Conservation (phyloP, 2,888 invertebrate species). For the Epicampocera succincta region DNA sequence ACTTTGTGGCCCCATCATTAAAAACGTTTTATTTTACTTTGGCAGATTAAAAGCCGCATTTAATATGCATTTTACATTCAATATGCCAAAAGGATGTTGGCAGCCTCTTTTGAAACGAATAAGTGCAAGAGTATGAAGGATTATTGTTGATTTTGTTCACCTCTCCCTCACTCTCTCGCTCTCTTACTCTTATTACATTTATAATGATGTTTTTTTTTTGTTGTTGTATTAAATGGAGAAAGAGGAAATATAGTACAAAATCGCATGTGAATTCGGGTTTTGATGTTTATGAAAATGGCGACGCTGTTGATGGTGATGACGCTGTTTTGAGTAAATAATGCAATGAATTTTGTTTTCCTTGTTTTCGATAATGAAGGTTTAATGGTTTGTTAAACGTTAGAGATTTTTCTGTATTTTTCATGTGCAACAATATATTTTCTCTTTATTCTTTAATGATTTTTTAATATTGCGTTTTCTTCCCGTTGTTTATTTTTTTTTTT, state of each 20-base stretch:
- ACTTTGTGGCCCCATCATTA: conserved; percentile 40
- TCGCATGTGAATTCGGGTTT: conserved; percentile 44
- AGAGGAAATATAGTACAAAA: neutral
- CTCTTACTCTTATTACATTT: conserved; percentile 36
- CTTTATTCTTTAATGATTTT: conserved; percentile 8
- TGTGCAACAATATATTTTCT: conserved; percentile 29
- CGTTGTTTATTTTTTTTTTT: conserved; percentile 8
- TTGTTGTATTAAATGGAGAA: neutral
- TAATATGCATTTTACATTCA: conserved; percentile 62
- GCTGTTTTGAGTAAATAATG: conserved; percentile 26
- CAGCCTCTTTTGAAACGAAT: conserved; percentile 23
- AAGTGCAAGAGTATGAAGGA: conserved; percentile 15
- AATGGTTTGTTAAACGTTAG: conserved; percentile 59
- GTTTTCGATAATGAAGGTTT: conserved; percentile 51
- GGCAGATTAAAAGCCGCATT: conserved; percentile 64
- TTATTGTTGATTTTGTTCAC: conserved; percentile 1
- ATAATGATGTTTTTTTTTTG: conserved; percentile 51
- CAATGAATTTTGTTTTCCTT: conserved; percentile 28
- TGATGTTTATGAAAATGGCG: conserved; percentile 48
- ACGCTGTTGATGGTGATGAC: conserved; percentile 7
- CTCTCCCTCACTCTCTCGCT: neutral
- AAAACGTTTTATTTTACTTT: conserved; percentile 59
- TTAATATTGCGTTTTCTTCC: neutral
- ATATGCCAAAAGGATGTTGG: conserved; percentile 48
- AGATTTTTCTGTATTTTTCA: conserved; percentile 46